Conservation (phyloP, 2,888 invertebrate species). For the Pharmacophagus antenor region DNA sequence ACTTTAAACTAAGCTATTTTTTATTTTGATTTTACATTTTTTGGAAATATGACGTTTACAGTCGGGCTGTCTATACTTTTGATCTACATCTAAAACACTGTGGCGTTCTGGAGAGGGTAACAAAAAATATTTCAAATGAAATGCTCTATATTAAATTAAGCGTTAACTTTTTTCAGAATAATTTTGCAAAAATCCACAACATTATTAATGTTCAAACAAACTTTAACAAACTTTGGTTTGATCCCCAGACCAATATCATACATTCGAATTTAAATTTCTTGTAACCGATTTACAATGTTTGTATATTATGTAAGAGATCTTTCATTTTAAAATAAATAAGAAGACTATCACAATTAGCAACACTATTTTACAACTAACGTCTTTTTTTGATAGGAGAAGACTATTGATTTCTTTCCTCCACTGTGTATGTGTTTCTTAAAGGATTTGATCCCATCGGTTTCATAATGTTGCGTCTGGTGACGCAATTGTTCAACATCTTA, state of each 20-base stretch:
- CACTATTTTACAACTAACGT: conserved; percentile 76
- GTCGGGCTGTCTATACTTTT: conserved; percentile 67
- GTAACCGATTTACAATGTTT: conserved; percentile 66
- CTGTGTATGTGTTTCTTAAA: conserved; percentile 79
- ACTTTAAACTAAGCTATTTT: conserved; percentile 57
- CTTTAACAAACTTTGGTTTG: conserved; percentile 91
- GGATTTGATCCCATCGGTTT: conserved; percentile 82
- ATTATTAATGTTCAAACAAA: conserved; percentile 78
- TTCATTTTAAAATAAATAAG: conserved; percentile 74
- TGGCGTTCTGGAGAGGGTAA: conserved; percentile 79
- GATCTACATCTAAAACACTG: conserved; percentile 71
- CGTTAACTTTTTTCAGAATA: conserved; percentile 75
- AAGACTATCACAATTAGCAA: conserved; percentile 80
- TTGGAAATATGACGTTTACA: conserved; percentile 72
- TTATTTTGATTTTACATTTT: conserved; percentile 52
- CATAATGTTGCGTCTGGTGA: conserved; percentile 63
- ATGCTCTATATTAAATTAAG: conserved; percentile 62
- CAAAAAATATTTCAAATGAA: conserved; percentile 66
- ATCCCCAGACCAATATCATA: conserved; percentile 88
- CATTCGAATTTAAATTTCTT: conserved; percentile 63
- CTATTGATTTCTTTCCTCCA: conserved; percentile 69
- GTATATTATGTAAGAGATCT: conserved; percentile 70
- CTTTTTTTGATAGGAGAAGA: conserved; percentile 73
- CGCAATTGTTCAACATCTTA: conserved; percentile 38
- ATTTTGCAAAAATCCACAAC: conserved; percentile 79